phyloP scores from a whole-genome alignment of 2,888 invertebrate species.

The Hedychridium roseum region DNA sequence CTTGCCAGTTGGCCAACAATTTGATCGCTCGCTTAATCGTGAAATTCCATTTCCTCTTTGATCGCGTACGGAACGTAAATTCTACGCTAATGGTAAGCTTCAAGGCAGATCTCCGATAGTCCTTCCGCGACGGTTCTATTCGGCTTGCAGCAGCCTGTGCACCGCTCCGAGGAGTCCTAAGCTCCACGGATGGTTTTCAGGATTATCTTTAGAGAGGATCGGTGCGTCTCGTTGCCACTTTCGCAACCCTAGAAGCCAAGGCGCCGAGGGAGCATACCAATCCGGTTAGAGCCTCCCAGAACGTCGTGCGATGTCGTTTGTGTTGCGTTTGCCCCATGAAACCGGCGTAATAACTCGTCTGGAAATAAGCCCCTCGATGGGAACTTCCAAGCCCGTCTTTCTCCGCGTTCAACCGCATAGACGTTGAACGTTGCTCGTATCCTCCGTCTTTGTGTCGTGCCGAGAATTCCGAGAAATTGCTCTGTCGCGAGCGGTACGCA shows the following conservation, averaged over 20 bases:
- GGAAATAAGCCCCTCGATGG: slow-evolving; percentile 28
- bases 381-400: slow-evolving; percentile 22
- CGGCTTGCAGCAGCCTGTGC: no score
- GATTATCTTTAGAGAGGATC: slow-evolving; percentile 56
- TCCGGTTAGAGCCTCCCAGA: slow-evolving; percentile 64
- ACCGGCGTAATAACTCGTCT: slow-evolving; percentile 34
- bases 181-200: no score
- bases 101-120: no score
- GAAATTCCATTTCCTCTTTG: no score
- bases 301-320: slow-evolving; percentile 50
- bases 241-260: slow-evolving; percentile 60
- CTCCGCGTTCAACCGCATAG: slow-evolving; percentile 35
- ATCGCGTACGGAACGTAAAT: no score
- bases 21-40: no score
- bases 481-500: slow-evolving; percentile 17
- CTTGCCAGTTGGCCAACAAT: no score
- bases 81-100: no score
- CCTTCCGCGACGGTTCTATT: no score
- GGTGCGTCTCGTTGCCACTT: slow-evolving; percentile 54
- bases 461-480: no score
- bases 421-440: slow-evolving; percentile 41
- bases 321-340: slow-evolving; percentile 29
- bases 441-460: no score
- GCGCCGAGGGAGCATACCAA: slow-evolving; percentile 64
- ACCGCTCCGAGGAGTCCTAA: no score